Base-by-base conservation (phyloP, 2,113 vertebrate genomes). In the Laticauda laticaudata region DNA sequence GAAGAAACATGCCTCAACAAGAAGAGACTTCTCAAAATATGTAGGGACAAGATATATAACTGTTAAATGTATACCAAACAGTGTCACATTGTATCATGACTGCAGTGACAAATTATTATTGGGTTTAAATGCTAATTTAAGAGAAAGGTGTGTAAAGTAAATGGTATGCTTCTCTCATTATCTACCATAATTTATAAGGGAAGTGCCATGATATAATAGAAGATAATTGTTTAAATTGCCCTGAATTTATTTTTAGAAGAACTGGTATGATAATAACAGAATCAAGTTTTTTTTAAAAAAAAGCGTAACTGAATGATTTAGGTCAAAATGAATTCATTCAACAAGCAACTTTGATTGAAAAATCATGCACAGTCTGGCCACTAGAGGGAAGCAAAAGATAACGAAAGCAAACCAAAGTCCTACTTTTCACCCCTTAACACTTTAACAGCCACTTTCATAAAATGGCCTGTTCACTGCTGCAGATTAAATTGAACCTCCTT, bases 331-430 rank as follows among this genome's bases (percentile, higher is more conserved):
- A 85, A 89, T 6, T 20, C 24, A 89, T 6, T 20, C 24, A 26
- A 20, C 15, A 81, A 39, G 21, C 54, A 59, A 90, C 53, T 88
- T 34, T 23, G 55, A 86, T 29, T 26, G 51, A 92, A 91, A 92
- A 56, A 92, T 3, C 24, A 2, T n/a, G 43, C 29, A 69, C 57
- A 4, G 2, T 26, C 43, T 45, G 2, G 61, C 61, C 96, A 95
- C 95, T 93, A 86, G 96, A 96, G 95, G 95, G 95, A 95, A 94
- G 86, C 91, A 95, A 89, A 90, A 2, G 89, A 95, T 90, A 96
- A 94, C 43, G 48, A 94, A 95, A 94, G 14, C 59, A 3, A 7
- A 4, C 3, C 54, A 39, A 11, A 2, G n/a, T 26, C 34, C 23
- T 43, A 6, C 75, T 81, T n/a, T 4, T 5, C 56, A 14, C 23